Evolutionary conservation across 1,140 invertebrate species (phyloP).

Genomic region (Leptoteleia sp.): DNA sequence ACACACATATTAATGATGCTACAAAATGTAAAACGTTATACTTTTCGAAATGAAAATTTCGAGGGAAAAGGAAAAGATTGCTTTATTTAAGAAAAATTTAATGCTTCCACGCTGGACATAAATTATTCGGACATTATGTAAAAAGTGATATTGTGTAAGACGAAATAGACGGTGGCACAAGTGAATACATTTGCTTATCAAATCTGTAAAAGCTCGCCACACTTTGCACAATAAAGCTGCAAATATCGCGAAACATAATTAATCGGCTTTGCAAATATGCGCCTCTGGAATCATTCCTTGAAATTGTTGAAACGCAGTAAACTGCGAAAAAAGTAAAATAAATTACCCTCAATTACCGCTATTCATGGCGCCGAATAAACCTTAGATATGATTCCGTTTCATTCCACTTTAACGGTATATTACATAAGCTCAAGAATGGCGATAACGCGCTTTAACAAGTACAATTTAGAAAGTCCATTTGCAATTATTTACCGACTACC

Average conservation of each 20-base stretch:
- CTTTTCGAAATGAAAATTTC: no score
- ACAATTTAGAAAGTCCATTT: slow-evolving; percentile 44
- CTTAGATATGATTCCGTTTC: slow-evolving; percentile 27
- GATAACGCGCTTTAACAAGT: slow-evolving; percentile 36
- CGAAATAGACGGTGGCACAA: no score
- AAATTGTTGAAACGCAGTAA: slow-evolving; percentile 1
- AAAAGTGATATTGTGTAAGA: no score
- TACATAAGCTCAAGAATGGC: slow-evolving; percentile 29
- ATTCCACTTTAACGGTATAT: slow-evolving; percentile 22
- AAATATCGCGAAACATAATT: neutral
- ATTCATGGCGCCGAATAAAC: slow-evolving; percentile 10
- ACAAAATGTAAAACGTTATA: no score
- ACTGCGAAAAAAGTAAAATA: slow-evolving; percentile 16
- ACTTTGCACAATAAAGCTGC: neutral
- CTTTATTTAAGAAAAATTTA: no score
- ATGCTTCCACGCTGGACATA: no score
- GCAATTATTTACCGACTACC: slow-evolving; percentile 24
- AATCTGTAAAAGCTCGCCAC: neutral
- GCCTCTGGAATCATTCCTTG: neutral
- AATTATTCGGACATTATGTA: no score
- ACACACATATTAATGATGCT: no score
- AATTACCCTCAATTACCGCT: slow-evolving; percentile 15
- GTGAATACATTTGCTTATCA: no score
- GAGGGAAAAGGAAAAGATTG: no score
- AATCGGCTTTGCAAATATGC: neutral